Evolutionary conservation across 2,797 vertebrate species (phyloP), one percentile per base, ranked within the genome.

Genomic region (Poeciliopsis turneri): DNA sequence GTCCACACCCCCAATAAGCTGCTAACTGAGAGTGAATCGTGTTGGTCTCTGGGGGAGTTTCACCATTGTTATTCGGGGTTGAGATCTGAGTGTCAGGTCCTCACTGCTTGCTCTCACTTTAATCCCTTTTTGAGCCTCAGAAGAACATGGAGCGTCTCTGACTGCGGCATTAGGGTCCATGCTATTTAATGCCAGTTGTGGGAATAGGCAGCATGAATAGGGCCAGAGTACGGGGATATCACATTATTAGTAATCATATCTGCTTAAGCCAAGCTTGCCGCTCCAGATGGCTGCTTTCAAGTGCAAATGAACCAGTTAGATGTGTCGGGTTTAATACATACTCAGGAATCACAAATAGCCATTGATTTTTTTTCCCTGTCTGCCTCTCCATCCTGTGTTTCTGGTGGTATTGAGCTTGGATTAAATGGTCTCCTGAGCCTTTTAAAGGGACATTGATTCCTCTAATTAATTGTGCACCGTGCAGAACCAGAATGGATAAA

Each of bases 251-350:
- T 97, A 99, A 98, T 99, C 98, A 98, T 99, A 99, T 99, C 98
- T 99, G 97, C 97, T 98, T 98, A 99, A 97, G 98, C 98, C 98
- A 99, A 99, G 98, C 98, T 97, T 97, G 97, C 97, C 97, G 97
- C 97, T 99, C 98, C 98, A 99, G 98, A 99, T 99, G 98, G 98
- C 97, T 97, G 98, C 98, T 99, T 99, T 99, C 98, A 99, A 99
- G 98, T 99, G 98, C 98, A 99, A 99, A 99, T 99, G 98, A 99
- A 99, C 97, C 98, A 97, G 97, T 98, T 98, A 98, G 97, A 98
- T 97, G 96, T 97, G 97, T 99, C 98, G 98, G 97, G 96, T 98
- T 99, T 99, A 99, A 99, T 99, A 98, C 98, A 97, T 97, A 99
- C 97, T 99, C 97, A 97, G 97, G 97, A 99, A 97, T 98, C 97